phyloP scores from a whole-genome alignment of 2,113 vertebrate genomes.

The Leuciscus idus region DNA sequence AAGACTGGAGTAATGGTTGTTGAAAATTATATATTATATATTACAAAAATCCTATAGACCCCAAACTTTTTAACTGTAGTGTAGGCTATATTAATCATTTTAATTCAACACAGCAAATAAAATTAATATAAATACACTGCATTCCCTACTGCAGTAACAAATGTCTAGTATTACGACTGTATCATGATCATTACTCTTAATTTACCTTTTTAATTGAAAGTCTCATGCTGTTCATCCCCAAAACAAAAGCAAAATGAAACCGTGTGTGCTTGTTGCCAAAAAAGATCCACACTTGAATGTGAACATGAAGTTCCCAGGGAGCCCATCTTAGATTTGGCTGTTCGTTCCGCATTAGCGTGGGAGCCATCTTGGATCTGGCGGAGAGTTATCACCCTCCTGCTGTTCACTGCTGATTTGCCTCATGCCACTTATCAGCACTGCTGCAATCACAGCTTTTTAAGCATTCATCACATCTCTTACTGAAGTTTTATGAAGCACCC shows the following conservation, averaged over 20 bases:
- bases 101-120: neutral
- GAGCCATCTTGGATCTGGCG: conserved; percentile 45
- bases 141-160: neutral
- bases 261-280: conserved; percentile 17
- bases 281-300: conserved; percentile 29
- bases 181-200: neutral
- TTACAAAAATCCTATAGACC: too few relatives aligned
- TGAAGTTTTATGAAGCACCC: conserved; percentile 30
- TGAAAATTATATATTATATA: too few relatives aligned
- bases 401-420: conserved; percentile 57
- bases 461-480: conserved; percentile 37
- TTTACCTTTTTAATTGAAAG: neutral
- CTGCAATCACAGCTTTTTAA: conserved; percentile 49
- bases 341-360: conserved; percentile 17
- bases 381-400: conserved; percentile 51
- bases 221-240: neutral
- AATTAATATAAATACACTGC: neutral
- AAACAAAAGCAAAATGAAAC: conserved; percentile 7
- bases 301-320: conserved; percentile 32
- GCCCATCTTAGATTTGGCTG: conserved; percentile 37
- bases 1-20: too few relatives aligned
- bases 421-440: conserved; percentile 54
- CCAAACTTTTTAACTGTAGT: too few relatives aligned
- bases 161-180: neutral
- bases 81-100: neutral